Evolutionary conservation across 2,797 vertebrate genomes (phyloP), one percentile per base, ranked within the genome.

Genomic region (Amniataba percoides): DNA sequence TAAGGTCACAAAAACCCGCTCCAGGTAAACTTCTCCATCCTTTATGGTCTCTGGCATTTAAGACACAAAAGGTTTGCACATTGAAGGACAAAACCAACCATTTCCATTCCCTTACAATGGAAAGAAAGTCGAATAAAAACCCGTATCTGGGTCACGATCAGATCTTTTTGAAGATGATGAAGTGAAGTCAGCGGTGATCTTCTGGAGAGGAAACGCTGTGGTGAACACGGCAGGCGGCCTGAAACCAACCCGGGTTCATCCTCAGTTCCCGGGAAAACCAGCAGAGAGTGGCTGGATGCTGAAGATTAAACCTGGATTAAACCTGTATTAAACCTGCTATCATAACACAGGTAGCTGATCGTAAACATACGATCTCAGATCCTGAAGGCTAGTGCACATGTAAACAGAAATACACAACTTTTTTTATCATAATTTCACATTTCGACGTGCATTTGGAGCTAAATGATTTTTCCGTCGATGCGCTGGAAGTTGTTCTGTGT

Each of bases 21-120:
- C 27, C n/a, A 42, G 40, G 62, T 61, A 6, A 62, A 48, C 74
- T 4, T 34, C 34, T 66, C 25, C 55, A 48, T 58, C 59, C 27
- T 2, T 31, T 31, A 34, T 1, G 49, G 52, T 4, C 9, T 52
- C 36, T 12, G n/a, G 18, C 27, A 7, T 36, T 57, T 62, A 12
- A 27, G 23, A 48, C 7, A 39, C 7, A 13, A 6, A 18, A 23
- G 11, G 62, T 40, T 52, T 52, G 12, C 15, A 7, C 42, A 25
- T 18, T 19, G 23, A 25, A 66, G 34, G 34, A 52, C 36, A 7
- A 36, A 36, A 1, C 34, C 34, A 36, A 36, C 8, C 6, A 36
- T 11, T 43, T 11, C 40, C 15, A 61, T 45, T 18, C 1, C 12
- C 23, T 6, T 45, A 25, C 40, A 2, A n/a, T n/a, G 9, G 46